Evolutionary conservation across 2,113 vertebrate genomes (phyloP).

Genomic region (Cyanistes caeruleus): DNA sequence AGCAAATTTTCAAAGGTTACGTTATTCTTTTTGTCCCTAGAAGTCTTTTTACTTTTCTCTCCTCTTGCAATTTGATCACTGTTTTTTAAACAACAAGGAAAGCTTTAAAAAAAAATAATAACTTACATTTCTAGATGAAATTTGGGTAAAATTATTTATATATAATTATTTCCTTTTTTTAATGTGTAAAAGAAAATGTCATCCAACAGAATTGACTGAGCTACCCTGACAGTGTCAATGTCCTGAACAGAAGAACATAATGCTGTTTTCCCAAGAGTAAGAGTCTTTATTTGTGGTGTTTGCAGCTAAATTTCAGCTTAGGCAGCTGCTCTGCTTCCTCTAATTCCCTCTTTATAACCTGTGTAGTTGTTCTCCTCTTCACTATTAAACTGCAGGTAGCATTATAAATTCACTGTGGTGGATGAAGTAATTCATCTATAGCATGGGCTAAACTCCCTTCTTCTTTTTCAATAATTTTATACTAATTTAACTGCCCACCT

Average conservation of each 20-base stretch:
- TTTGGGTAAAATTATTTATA: background rate
- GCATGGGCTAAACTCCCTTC: background rate
- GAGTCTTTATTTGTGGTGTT: background rate
- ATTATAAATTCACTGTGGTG: background rate
- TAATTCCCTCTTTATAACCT: background rate
- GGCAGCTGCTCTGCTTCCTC: background rate
- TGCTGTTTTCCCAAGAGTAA: background rate
- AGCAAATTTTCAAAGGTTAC: conserved; percentile 69
- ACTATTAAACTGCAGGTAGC: background rate
- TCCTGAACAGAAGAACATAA: background rate
- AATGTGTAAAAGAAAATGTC: background rate
- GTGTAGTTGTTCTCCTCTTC: background rate
- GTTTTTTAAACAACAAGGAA: background rate
- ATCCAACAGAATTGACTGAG: background rate
- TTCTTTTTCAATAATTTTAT: background rate
- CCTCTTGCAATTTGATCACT: background rate
- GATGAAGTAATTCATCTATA: background rate
- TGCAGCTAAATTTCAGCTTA: background rate
- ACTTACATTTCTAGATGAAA: background rate
- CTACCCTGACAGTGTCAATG: background rate
- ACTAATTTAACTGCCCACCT: background rate
- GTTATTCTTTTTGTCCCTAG: conserved; percentile 32
- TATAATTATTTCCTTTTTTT: background rate
- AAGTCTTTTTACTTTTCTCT: background rate
- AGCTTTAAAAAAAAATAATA: background rate